Conservation (phyloP, 2,888 invertebrate genomes). For the Metacarcinus magister region DNA sequence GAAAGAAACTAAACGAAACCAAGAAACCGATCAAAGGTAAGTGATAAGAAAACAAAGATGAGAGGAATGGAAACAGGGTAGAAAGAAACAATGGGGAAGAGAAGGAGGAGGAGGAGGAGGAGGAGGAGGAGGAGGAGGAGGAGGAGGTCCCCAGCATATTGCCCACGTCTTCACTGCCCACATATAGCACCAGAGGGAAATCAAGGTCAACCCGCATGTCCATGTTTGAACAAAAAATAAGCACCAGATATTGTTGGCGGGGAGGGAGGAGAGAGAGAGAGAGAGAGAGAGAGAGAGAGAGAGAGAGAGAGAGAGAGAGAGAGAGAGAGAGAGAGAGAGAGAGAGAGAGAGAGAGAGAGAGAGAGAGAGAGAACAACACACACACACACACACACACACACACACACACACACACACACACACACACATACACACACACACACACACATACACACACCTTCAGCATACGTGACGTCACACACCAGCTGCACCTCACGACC, state of each 20-base stretch:
- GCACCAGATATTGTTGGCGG: not conserved
- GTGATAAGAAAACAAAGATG: not conserved
- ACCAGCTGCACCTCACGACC: slow-evolving; percentile 49
- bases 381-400: slow-evolving; percentile 8
- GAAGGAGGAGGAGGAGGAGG: not conserved
- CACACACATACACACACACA: not conserved
- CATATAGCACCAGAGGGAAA: not conserved
- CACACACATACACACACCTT: slow-evolving; percentile 42
- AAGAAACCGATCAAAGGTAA: not conserved
- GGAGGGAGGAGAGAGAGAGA: not conserved
- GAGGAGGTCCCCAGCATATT: not conserved
- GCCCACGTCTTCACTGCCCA: not conserved
- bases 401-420: slow-evolving; percentile 10
- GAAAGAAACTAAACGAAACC: not conserved
- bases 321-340: slow-evolving; percentile 42
- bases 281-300: slow-evolving; percentile 14
- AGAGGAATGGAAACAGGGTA: not conserved
- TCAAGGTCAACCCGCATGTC: slow-evolving; percentile 41
- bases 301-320: slow-evolving; percentile 37
- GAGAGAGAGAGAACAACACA: not conserved
- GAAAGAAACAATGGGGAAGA: not conserved
- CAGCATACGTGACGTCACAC: not conserved
- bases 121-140: not conserved
- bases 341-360: slow-evolving; percentile 38
- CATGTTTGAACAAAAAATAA: slow-evolving; percentile 41